Evolutionary conservation across 1,140 invertebrate species (phyloP), one percentile per base, ranked within the genome.

Genomic region (Popillia japonica): DNA sequence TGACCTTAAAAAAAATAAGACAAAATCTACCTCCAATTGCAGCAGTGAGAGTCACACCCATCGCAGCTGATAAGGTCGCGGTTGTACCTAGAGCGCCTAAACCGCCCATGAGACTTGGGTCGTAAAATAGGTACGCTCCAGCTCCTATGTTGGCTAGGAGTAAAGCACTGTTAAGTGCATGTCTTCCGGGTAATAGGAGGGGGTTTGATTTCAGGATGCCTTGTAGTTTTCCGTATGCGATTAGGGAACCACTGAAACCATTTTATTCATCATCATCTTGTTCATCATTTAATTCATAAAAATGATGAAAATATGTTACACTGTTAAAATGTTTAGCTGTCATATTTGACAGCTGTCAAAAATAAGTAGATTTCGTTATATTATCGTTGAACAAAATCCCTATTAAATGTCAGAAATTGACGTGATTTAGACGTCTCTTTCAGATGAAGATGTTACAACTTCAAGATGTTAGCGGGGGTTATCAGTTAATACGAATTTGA

Each of bases 191-290:
- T 44, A 97, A 87, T 14, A 96, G 85, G 0, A 96, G 86, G 0
- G 96, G 94, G 17, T 93, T 90, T 6, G 95, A 96, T 72, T 91
- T 93, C 27, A 97, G 87, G 8, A 95, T 59, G 14, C 96, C 95
- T 88, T 97, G 95, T 6, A 97, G 90, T 89, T 97, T 97, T 77
- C 95, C 96, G 87, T 96, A 97, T n/a, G 96, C 96, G 55, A 97
- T 90, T 48, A 97, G 87, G 0, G 94, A 96, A 2, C 96, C 96
- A 82, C 94, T 96, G 85, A 8, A 87, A 87, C 78, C 74, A 68
- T 76, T 75, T n/a, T 61, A 44, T 80, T 75, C 77, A 68, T n/a
- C 23, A 23, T 68, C 17, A n/a, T n/a, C n/a, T n/a, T n/a, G n/a
- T n/a, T n/a, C n/a, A n/a, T n/a, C n/a, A n/a, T n/a, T n/a, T n/a